Percentiles rank a stretch among this genome's conserved stretches.
phyloP scores from a whole-genome alignment of 2,113 vertebrate genomes.

The Chionomys nivalis region DNA sequence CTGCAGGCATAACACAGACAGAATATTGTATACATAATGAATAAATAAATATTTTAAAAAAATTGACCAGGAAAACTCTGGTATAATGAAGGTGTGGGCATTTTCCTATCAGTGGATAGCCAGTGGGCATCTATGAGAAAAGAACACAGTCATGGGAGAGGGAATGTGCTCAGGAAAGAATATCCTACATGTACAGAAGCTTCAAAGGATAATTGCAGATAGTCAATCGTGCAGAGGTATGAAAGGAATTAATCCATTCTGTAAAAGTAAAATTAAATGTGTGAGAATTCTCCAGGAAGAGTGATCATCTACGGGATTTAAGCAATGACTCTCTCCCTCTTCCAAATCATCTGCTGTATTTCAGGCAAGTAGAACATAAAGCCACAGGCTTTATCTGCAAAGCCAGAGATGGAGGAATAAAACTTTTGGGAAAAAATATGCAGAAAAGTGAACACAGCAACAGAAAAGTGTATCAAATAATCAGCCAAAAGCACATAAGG shows the following conservation, averaged over 20 bases:
- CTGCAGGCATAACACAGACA: too few relatives aligned
- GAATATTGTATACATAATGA: too few relatives aligned
- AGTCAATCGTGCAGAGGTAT: too few relatives aligned
- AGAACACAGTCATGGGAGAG: rapidly evolving
- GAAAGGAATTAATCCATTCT: background rate
- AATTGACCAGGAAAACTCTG: background rate
- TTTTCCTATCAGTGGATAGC: background rate
- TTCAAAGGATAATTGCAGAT: background rate
- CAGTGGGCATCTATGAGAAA: background rate
- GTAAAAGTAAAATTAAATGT: background rate
- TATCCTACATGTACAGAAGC: background rate
- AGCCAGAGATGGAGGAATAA: background rate
- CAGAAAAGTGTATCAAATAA: background rate
- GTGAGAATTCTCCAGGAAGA: background rate
- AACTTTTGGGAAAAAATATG: background rate
- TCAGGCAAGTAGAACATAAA: background rate
- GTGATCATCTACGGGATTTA: too few relatives aligned
- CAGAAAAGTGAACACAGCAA: background rate
- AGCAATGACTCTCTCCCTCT: background rate
- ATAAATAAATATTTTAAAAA: too few relatives aligned
- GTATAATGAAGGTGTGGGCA: background rate
- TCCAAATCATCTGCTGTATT: background rate
- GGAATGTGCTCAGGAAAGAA: too few relatives aligned
- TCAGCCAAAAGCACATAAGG: too few relatives aligned
- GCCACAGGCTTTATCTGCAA: background rate